phyloP scores from a whole-genome alignment of 2,797 vertebrate species.

The Clarias platycephalus region DNA sequence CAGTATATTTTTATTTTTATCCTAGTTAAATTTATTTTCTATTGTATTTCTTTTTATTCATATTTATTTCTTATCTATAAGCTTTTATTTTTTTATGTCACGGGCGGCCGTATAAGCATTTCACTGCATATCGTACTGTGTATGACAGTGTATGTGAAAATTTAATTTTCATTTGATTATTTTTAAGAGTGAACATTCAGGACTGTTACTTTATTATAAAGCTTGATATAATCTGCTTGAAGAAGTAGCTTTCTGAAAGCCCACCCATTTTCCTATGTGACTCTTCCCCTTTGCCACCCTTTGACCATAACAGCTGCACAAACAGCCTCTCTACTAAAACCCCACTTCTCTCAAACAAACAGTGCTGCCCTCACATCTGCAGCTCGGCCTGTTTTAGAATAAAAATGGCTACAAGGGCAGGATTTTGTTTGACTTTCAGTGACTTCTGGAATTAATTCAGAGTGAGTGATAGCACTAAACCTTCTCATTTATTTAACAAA shows the following conservation, averaged over 20 bases:
- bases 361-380: slow-evolving; percentile 66
- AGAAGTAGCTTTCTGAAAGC: neutral
- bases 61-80: too few relatives aligned
- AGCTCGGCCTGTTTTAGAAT: slow-evolving; percentile 66
- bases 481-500: slow-evolving; percentile 15
- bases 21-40: too few relatives aligned
- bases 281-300: slow-evolving; percentile 25
- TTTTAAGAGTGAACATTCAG: too few relatives aligned
- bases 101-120: too few relatives aligned
- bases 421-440: slow-evolving; percentile 54
- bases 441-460: slow-evolving; percentile 32
- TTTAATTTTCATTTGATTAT: too few relatives aligned
- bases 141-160: too few relatives aligned
- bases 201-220: neutral
- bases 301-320: slow-evolving; percentile 62
- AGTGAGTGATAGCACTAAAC: neutral
- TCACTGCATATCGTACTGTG: too few relatives aligned
- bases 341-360: slow-evolving; percentile 66
- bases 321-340: slow-evolving; percentile 62
- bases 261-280: slow-evolving; percentile 12
- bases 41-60: too few relatives aligned
- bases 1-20: too few relatives aligned
- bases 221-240: slow-evolving; percentile 5
- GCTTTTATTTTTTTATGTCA: too few relatives aligned
- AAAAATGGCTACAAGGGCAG: slow-evolving; percentile 72